Percentiles rank a stretch among this genome's conserved stretches.
These are phyloP conservation scores for Geotrupes spiniger DNA, from an alignment of 2,888 invertebrate species.

Conservation along the genomic window DNA sequence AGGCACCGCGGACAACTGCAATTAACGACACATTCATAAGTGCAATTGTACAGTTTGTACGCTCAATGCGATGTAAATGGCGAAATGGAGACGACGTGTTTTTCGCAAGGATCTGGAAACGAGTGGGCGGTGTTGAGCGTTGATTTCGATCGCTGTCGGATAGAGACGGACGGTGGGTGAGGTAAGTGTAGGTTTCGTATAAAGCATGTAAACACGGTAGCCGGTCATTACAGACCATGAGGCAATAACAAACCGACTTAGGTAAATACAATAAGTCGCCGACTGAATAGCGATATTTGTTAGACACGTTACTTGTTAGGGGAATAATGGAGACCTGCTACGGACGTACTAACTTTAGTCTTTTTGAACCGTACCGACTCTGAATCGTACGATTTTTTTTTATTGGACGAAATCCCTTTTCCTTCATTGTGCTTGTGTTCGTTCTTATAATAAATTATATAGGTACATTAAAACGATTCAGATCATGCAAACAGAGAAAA, in stretches of 20 bases:
- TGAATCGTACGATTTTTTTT: conserved; percentile 16
- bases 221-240: conserved; percentile 41
- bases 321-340: conserved; percentile 24
- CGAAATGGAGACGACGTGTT: no score
- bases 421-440: no score
- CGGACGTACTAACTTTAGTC: conserved; percentile 23
- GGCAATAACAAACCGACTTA: conserved; percentile 40
- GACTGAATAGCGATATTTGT: conserved; percentile 38
- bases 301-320: conserved; percentile 33
- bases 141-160: neutral
- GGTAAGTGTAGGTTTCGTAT: conserved; percentile 1
- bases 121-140: neutral
- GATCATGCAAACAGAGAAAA: no score
- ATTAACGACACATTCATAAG: neutral
- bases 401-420: neutral
- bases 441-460: no score
- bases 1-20: neutral
- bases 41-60: neutral
- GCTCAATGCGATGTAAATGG: neutral
- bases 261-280: conserved; percentile 39
- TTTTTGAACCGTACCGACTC: conserved; percentile 21
- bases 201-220: conserved; percentile 29
- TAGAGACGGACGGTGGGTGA: neutral
- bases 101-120: neutral
- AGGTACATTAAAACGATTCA: no score